These are phyloP conservation scores for Dicranocentrus wangi DNA, from an alignment of 2,888 invertebrate species.

Conservation along the genomic window DNA sequence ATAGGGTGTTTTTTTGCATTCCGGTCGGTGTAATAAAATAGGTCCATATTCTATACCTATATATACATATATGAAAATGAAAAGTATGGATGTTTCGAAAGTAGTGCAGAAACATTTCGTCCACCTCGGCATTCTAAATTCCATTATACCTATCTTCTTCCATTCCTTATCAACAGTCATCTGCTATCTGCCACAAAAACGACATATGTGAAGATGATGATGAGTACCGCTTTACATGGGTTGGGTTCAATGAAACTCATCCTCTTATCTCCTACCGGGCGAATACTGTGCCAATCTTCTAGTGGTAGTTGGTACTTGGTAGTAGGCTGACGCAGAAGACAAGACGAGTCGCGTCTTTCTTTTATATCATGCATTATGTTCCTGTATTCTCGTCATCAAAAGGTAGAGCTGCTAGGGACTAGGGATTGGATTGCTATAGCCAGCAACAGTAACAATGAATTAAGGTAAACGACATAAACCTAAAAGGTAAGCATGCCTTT, in stretches of 20 bases:
- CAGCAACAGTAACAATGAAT: constrained; percentile 16
- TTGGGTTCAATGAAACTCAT: constrained; percentile 33
- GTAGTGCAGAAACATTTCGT: neutral
- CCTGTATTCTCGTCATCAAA: too few species aligned
- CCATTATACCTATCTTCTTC: too few species aligned
- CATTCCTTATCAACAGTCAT: neutral
- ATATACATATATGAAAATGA: too few species aligned
- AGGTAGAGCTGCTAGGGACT: too few species aligned
- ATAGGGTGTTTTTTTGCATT: too few species aligned
- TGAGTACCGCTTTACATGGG: constrained; percentile 20
- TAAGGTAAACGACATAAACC: constrained; percentile 22
- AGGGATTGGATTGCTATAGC: too few species aligned
- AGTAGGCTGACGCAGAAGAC: constrained; percentile 13
- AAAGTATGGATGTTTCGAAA: neutral
- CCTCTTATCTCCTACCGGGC: constrained; percentile 14
- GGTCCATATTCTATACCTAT: too few species aligned
- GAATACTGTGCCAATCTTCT: neutral
- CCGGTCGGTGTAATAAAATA: too few species aligned
- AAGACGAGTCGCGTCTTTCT: neutral
- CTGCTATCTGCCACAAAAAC: neutral
- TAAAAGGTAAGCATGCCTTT: constrained; percentile 3
- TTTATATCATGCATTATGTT: too few species aligned
- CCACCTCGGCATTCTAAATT: too few species aligned
- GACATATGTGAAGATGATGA: constrained; percentile 24
- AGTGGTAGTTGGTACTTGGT: neutral